A percentile compares a stretch with the other conserved stretches of the same genome.
These are phyloP conservation scores for Hippocampus abdominalis DNA, from an alignment of 2,113 vertebrate species.

Conservation along the genomic window DNA sequence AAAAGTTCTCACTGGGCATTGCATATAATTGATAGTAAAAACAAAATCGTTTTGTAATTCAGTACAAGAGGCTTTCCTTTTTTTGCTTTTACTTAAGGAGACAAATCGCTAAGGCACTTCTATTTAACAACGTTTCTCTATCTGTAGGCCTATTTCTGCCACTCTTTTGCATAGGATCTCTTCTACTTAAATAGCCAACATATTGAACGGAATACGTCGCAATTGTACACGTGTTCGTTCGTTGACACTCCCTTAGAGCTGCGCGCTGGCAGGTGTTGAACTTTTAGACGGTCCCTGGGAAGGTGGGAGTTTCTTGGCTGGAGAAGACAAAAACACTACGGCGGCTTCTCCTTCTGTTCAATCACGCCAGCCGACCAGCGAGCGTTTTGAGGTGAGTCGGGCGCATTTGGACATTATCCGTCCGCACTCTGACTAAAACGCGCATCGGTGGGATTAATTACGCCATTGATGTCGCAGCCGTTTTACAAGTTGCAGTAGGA, in stretches of 20 bases:
- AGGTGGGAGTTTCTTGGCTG: conserved; percentile 66
- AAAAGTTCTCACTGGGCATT: no score
- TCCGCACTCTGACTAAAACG: not conserved
- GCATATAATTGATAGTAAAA: no score
- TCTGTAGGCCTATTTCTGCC: no score
- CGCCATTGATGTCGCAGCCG: conserved; percentile 43
- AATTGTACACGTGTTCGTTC: not conserved
- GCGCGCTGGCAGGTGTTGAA: conserved; percentile 41
- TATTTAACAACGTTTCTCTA: no score
- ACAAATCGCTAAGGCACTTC: no score
- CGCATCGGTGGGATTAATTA: not conserved
- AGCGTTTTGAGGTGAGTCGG: conserved; percentile 48
- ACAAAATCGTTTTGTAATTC: no score
- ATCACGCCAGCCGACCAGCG: conserved; percentile 40
- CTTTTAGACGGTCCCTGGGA: conserved; percentile 76
- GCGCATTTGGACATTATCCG: conserved; percentile 6
- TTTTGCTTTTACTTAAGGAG: no score
- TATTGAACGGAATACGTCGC: no score
- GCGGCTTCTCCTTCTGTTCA: conserved; percentile 25
- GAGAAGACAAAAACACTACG: conserved; percentile 26
- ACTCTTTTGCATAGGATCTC: no score
- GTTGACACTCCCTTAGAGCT: conserved; percentile 48
- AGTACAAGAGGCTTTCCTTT: no score
- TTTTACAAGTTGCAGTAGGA: conserved; percentile 47
- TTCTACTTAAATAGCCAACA: no score